Conservation (phyloP, 2,797 vertebrate species). For the Urosaurus nigricauda region DNA sequence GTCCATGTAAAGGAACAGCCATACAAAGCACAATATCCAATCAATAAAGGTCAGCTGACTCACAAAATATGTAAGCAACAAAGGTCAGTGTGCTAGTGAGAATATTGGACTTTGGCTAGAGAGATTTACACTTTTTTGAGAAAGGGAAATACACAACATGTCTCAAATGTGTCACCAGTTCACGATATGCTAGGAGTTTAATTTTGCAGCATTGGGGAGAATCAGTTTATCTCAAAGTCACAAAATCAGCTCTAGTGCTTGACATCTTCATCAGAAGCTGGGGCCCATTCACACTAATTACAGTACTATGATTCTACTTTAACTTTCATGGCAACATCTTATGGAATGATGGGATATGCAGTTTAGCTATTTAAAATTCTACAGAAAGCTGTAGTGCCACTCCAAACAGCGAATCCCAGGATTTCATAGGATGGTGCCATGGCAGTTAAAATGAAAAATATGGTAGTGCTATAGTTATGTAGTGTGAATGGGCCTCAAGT, state of each 20-base stretch:
- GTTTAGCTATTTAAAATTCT: too few relatives aligned
- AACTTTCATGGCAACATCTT: too few relatives aligned
- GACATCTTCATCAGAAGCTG: neutral
- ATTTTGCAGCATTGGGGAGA: neutral
- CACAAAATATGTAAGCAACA: neutral
- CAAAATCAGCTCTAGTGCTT: neutral
- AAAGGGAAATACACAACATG: neutral
- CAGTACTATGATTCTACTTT: too few relatives aligned
- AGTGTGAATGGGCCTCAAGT: neutral
- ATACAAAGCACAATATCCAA: neutral
- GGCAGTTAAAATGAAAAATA: too few relatives aligned
- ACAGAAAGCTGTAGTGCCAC: too few relatives aligned
- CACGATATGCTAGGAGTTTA: neutral
- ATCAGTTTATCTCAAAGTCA: neutral
- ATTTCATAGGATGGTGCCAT: too few relatives aligned
- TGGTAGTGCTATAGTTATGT: too few relatives aligned
- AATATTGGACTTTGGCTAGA: neutral
- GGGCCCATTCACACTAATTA: too few relatives aligned
- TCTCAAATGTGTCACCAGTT: neutral
- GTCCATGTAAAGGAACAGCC: neutral
- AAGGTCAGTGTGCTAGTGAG: neutral
- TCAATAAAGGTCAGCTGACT: neutral
- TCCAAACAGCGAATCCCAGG: too few relatives aligned
- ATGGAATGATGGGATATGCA: too few relatives aligned
- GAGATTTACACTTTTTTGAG: neutral